Percentiles rank a stretch among this genome's conserved stretches.
phyloP scores from a whole-genome alignment of 2,888 invertebrate species.

The Syritta pipiens region DNA sequence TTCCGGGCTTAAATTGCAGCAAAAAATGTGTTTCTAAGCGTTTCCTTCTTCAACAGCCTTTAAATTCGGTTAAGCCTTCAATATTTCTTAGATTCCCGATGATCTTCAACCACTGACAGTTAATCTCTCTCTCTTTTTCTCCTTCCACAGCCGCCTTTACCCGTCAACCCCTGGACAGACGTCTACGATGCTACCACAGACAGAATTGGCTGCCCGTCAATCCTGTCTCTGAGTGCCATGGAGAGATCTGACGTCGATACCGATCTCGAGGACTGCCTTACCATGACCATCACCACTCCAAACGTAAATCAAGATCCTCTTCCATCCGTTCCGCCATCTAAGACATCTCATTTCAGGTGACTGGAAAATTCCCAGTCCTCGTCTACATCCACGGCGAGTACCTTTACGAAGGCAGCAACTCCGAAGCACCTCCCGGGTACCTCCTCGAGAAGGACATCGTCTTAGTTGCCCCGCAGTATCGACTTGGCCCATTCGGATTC shows the following conservation, averaged over 20 bases:
- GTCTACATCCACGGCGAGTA: constrained; percentile 79
- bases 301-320: constrained; percentile 69
- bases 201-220: constrained; percentile 76
- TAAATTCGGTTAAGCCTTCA: no score
- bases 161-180: constrained; percentile 76
- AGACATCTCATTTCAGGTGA: no score
- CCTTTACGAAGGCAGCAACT: constrained; percentile 77
- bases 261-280: constrained; percentile 77
- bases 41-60: no score
- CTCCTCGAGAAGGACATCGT: constrained; percentile 80
- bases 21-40: no score
- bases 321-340: not conserved
- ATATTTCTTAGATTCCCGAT: no score
- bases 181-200: constrained; percentile 75
- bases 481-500: constrained; percentile 81
- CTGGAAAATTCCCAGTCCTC: constrained; percentile 76
- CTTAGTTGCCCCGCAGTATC: constrained; percentile 80
- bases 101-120: no score
- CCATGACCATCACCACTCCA: constrained; percentile 76
- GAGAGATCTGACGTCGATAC: constrained; percentile 70
- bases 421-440: constrained; percentile 78
- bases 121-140: not conserved
- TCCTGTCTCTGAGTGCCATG: constrained; percentile 73
- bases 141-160: constrained; percentile 74
- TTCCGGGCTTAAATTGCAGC: no score